These are phyloP conservation scores for Athalia rosae DNA, from an alignment of 2,888 invertebrate genomes.

Conservation along the genomic window DNA sequence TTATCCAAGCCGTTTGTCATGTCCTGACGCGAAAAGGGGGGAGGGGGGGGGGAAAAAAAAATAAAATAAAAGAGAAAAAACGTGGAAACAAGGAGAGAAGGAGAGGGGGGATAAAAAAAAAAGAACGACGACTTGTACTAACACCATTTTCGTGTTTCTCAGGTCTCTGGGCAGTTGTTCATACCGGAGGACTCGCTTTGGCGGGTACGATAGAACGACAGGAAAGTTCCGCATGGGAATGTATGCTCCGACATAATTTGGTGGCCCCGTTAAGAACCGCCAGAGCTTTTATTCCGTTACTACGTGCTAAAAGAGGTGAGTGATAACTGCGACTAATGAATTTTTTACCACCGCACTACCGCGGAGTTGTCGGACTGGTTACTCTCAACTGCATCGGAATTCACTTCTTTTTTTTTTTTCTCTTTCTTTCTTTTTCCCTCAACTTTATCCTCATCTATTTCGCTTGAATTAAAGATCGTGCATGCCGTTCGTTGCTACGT, in stretches of 20 bases:
- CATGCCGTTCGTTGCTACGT: neutral
- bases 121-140: too few species aligned
- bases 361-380: too few species aligned
- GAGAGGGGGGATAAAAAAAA: too few species aligned
- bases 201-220: constrained; percentile 82
- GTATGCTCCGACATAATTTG: constrained; percentile 82
- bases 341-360: neutral
- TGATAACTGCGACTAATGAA: constrained; percentile 9
- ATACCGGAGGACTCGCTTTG: constrained; percentile 86
- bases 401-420: too few species aligned
- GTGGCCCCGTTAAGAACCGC: constrained; percentile 84
- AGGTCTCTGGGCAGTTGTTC: constrained; percentile 89
- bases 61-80: too few species aligned
- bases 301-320: constrained; percentile 76
- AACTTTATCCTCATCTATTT: too few species aligned
- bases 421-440: too few species aligned
- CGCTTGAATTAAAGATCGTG: neutral
- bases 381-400: too few species aligned
- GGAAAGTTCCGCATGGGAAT: constrained; percentile 83
- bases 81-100: too few species aligned
- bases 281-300: constrained; percentile 83
- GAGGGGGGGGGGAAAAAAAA: too few species aligned
- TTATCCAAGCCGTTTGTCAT: too few species aligned
- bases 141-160: constrained; percentile 55
- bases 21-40: too few species aligned